These are phyloP conservation scores for Nephrotoma guestfalica DNA, from an alignment of 2,888 invertebrate species.

Conservation along the genomic window DNA sequence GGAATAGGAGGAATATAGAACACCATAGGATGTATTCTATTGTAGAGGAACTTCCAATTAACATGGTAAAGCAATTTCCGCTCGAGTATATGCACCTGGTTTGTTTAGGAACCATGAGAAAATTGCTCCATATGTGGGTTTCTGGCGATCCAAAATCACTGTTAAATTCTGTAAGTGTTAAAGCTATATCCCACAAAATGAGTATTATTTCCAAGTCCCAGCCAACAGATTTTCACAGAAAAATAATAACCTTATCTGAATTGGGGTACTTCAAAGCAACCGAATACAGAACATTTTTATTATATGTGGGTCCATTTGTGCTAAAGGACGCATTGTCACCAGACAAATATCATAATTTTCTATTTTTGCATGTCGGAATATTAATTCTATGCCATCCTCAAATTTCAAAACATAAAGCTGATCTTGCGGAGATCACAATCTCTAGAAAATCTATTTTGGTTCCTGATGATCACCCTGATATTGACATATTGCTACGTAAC, in stretches of 20 bases:
- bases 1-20: background rate
- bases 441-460: too few relatives aligned
- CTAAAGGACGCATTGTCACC: conserved; percentile 11
- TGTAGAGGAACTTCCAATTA: background rate
- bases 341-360: conserved; percentile 13
- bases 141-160: background rate
- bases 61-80: background rate
- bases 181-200: background rate
- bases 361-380: conserved; percentile 14
- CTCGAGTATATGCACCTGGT: background rate
- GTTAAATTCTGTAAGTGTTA: background rate
- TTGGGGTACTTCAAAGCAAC: conserved; percentile 16
- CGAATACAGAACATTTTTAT: too few relatives aligned
- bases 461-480: too few relatives aligned
- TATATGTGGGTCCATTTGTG: conserved; percentile 17
- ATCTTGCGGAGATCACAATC: conserved; percentile 14
- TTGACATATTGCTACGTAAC: too few relatives aligned
- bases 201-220: background rate
- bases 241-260: too few relatives aligned
- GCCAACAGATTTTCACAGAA: too few relatives aligned
- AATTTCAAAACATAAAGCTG: conserved; percentile 9
- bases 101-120: background rate
- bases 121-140: background rate
- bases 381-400: conserved; percentile 13
- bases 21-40: too few relatives aligned